Percentiles rank a stretch among this genome's conserved stretches.
These are phyloP conservation scores for Sylvietta virens DNA, from an alignment of 2,113 vertebrate species.

Conservation along the genomic window DNA sequence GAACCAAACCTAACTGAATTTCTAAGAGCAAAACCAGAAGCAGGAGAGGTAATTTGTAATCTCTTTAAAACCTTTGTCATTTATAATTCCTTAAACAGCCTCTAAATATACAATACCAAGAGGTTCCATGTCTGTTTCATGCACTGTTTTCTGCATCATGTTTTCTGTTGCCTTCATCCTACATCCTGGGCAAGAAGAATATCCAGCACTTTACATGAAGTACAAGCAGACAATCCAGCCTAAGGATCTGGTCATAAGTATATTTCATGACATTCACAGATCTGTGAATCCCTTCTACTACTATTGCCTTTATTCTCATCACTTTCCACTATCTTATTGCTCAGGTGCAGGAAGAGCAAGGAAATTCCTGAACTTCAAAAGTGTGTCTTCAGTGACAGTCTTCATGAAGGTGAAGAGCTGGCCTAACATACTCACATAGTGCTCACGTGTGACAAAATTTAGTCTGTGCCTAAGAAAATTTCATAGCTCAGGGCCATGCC, in stretches of 20 bases:
- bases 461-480: background rate
- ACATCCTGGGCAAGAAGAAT: background rate
- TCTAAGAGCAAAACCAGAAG: slow-evolving; percentile 8
- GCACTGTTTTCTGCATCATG: background rate
- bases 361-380: background rate
- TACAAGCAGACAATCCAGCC: background rate
- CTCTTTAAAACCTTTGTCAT: background rate
- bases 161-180: background rate
- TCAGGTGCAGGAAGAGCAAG: background rate
- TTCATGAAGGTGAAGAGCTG: background rate
- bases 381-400: background rate
- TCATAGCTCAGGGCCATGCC: background rate
- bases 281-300: background rate
- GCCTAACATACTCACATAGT: too few species aligned
- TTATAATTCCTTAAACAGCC: background rate
- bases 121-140: background rate
- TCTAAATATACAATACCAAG: background rate
- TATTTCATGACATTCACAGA: background rate
- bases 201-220: background rate
- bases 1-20: background rate
- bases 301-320: background rate
- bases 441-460: background rate
- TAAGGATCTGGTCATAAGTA: background rate
- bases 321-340: background rate
- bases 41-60: background rate